Percentiles rank a stretch among this genome's conserved stretches.
These are phyloP conservation scores for Spatulosminthurus flaviceps DNA, from an alignment of 2,888 invertebrate genomes.

Conservation along the genomic window DNA sequence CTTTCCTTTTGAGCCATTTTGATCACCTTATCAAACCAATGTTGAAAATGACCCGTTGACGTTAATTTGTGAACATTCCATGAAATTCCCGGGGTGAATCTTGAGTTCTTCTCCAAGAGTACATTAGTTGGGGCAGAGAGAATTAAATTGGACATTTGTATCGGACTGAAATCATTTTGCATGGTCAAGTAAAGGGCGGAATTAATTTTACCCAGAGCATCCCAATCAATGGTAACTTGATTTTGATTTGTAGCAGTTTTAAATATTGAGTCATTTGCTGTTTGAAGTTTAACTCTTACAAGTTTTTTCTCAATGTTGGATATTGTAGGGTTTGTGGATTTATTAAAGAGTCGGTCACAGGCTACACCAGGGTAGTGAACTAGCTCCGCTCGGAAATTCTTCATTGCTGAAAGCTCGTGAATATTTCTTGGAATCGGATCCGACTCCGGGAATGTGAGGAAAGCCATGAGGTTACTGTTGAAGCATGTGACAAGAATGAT, in stretches of 20 bases:
- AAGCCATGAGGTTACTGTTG: constrained; percentile 4
- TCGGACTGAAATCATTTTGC: background rate
- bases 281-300: background rate
- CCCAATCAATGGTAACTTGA: constrained; percentile 6
- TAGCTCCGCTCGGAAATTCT: background rate
- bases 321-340: background rate
- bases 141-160: background rate
- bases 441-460: background rate
- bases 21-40: background rate
- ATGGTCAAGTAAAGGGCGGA: background rate
- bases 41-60: background rate
- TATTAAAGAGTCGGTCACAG: background rate
- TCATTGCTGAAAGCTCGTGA: background rate
- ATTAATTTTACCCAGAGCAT: too few relatives aligned
- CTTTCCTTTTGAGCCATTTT: background rate
- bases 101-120: too few relatives aligned
- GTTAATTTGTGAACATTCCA: background rate
- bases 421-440: background rate
- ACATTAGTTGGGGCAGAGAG: too few relatives aligned
- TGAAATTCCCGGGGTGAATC: too few relatives aligned
- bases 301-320: background rate
- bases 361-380: background rate
- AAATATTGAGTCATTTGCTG: background rate
- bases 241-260: background rate
- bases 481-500: background rate